Base-by-base conservation (phyloP, 2,888 invertebrate species). In the Caenorhabditis sp. region DNA sequence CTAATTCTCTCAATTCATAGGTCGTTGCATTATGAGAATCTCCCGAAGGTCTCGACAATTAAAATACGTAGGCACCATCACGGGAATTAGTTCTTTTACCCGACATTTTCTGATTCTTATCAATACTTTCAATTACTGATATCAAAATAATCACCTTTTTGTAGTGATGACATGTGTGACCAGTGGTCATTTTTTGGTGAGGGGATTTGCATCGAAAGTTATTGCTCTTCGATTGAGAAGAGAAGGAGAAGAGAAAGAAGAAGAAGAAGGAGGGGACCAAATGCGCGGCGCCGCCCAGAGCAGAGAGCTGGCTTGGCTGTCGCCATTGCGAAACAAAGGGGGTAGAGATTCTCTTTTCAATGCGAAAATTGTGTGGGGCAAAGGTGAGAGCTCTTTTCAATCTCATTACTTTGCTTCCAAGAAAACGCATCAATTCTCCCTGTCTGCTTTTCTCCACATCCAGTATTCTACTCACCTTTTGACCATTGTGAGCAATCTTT, bases 241-340 rank as follows among this genome's bases (percentile, higher is more conserved):
- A 40, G 40, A 32, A 32, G 32, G 9, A 9, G 40, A n/a, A n/a
- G n/a, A n/a, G n/a, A n/a, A n/a, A n/a, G n/a, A n/a, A n/a, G n/a
- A n/a, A n/a, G 47, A 47, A 47, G 47, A 47, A 18, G 47, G 18
- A 20, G 18, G 9, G 26, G 37, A 53, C 24, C n/a, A 37, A 62
- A 62, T 51, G n/a, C 53, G 61, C 51, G 26, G 70, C 70, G 40
- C 53, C 22, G 35, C 58, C 55, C 18, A 8, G 32, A 18, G 32
- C 28, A 44, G 20, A 37, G 53, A 62, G 28, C 47, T 40, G 13
- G 40, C 40, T 26, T 3, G 47, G 11, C 44, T 44, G 56, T 56
- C 68, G 32, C 61, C 61, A 70, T 44, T 62, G 62, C 61, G 50
- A 61, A 70, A 70, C 44, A 70, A 70, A 70, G 35, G 40, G n/a